These are phyloP conservation scores for Macrophya alboannulata DNA, from an alignment of 2,888 invertebrate species.

Conservation along the genomic window DNA sequence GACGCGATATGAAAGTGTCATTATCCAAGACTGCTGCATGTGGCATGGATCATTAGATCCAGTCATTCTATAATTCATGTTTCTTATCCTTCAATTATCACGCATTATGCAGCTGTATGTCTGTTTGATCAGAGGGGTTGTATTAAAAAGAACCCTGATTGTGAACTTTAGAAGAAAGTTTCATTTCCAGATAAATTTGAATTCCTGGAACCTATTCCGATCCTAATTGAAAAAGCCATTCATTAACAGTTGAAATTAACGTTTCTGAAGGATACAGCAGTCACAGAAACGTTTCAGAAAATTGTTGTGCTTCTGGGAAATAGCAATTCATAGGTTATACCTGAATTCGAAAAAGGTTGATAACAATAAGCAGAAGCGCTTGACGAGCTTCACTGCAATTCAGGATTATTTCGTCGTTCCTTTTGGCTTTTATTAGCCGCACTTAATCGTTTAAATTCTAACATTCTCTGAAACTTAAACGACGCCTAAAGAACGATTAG, in stretches of 20 bases:
- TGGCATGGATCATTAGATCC: not conserved
- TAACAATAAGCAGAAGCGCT: not conserved
- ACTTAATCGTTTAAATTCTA: not conserved
- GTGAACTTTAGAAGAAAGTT: not conserved
- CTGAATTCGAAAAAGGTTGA: not conserved
- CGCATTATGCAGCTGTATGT: too few species aligned
- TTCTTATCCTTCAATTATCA: too few species aligned
- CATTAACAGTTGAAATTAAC: not conserved
- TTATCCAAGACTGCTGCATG: not conserved
- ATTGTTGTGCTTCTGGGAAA: too few species aligned
- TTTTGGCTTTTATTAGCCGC: not conserved
- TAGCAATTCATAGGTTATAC: not conserved
- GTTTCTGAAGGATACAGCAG: not conserved
- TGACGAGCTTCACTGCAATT: not conserved
- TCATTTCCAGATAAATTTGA: not conserved
- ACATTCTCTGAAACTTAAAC: not conserved
- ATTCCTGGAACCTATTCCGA: not conserved
- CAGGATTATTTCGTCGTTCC: not conserved
- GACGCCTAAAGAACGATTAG: constrained; percentile 16
- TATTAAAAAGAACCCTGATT: not conserved
- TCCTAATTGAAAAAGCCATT: not conserved
- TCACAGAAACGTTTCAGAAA: too few species aligned
- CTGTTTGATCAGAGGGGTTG: not conserved
- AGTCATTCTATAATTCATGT: not conserved
- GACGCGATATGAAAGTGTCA: constrained; percentile 15